Evolutionary conservation across 2,797 vertebrate genomes (phyloP).

Genomic region (Eremophila alpestris): DNA sequence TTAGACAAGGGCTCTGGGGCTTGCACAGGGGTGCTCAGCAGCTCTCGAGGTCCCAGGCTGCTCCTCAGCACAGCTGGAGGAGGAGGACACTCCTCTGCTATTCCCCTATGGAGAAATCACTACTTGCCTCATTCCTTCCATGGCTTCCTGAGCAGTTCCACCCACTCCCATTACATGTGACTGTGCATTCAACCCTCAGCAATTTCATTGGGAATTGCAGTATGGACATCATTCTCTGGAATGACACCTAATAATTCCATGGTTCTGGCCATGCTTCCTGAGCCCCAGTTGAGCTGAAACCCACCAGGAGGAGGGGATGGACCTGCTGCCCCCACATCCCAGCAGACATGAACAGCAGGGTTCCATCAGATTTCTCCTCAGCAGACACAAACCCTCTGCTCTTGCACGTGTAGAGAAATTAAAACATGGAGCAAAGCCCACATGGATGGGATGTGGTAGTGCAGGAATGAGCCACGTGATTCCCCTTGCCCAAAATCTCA

Average conservation of each 20-base stretch:
- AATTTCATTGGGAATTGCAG: background rate
- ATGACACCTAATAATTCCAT: background rate
- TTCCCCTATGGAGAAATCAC: background rate
- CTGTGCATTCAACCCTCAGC: background rate
- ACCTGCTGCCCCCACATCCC: background rate
- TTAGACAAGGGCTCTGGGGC: background rate
- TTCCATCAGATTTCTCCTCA: background rate
- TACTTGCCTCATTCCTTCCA: background rate
- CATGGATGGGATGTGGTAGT: background rate
- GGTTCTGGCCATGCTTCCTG: fast-evolving
- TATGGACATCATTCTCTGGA: background rate
- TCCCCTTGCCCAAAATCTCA: background rate
- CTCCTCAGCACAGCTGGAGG: background rate
- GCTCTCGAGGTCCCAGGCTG: fast-evolving
- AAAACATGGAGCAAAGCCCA: background rate
- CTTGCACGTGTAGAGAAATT: background rate
- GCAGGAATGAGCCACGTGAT: background rate
- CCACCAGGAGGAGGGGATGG: background rate
- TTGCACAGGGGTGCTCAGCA: background rate
- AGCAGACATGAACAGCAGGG: fast-evolving
- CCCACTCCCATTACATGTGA: background rate
- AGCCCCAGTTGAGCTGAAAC: background rate
- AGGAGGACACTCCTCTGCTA: background rate
- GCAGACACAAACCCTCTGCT: background rate
- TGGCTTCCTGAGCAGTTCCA: background rate